Evolutionary conservation across 2,888 invertebrate genomes (phyloP), one percentile per base, ranked within the genome.

Genomic region (Hemithea aestivaria): DNA sequence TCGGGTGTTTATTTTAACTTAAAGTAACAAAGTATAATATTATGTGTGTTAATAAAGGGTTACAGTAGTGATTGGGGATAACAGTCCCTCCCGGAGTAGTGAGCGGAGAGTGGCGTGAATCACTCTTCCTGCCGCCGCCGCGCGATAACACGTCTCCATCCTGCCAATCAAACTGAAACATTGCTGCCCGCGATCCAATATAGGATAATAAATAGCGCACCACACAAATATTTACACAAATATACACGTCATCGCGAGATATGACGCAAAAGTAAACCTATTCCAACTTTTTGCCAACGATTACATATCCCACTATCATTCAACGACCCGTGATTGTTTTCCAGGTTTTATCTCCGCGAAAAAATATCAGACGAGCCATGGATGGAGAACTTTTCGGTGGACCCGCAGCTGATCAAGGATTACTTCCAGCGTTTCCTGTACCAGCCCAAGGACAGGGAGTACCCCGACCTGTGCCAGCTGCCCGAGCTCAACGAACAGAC

Each of bases 401-500:
- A 96, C 73, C 95, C 96, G 29, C 96, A 97, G 84, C 90, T 96
- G 48, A 94, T 97, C 71, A 93, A 96, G 68, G 96, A 96, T 74
- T 96, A 96, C 80, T 97, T 96, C 79, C 93, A 95, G 74, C 90
- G 95, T 56, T 96, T 98, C 79, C 89, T 97, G 20, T 94, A 95
- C 67, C 97, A 97, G 78, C 96, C 97, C 9, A 93, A 94, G 69
- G 96, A 96, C 79, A 91, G 96, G 57, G 97, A 98, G 72, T 98
- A 97, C 79, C 96, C 97, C 5, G 98, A 98, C 79, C 88, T 98
- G 58, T 98, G 98, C 77, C 97, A 97, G 83, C 88, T 98, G 66
- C 97, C 97, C 7, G 97, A 97, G 83, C 90, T 98, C 49, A 98
- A 97, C 69, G 98, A 98, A 79, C 93, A 94, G 76, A 97, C 97